Evolutionary conservation across 2,888 invertebrate species (phyloP), one percentile per base, ranked within the genome.

Genomic region (Patella ulyssiponensis): DNA sequence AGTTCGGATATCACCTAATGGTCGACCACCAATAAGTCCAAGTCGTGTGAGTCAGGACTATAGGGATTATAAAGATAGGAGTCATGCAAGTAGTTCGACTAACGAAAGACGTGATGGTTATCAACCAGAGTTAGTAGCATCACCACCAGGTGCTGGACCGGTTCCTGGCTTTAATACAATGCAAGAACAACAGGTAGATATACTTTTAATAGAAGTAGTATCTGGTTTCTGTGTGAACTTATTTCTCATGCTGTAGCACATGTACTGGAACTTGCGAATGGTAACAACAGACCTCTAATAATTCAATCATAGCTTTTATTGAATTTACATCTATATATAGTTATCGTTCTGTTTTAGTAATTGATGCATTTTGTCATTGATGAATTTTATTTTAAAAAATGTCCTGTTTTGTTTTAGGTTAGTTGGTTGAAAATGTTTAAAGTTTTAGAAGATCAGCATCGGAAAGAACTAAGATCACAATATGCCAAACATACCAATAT

Each of bases 381-480:
- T 7, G 44, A 44, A 44, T 7, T 9, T 44, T 1, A 44, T 9
- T 44, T 44, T 44, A 44, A 44, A 64, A 73, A 73, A 7, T 20
- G 14, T 56, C 15, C n/a, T 14, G 4, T 52, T 73, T 20, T 73
- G 20, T 54, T 79, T 15, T 80, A 89, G 89, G 84, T 86, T 15
- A 87, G 86, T 75, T 89, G 89, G 89, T 83, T 87, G 77, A 78
- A 83, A n/a, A 88, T 88, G 88, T 88, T 88, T 76, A 78, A 85
- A 23, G 81, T 86, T 20, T 78, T 88, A 74, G 89, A 89, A 77
- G 82, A 85, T 14, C 85, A 88, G 64, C 89, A 89, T 74, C 83
- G 84, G 52, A 74, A 76, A 12, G 86, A 88, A 73, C 79, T 88
- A 69, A 82, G 83, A 58, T 77, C 85, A 1, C 89, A 89, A 82